These are phyloP conservation scores for Phymorhynchus buccinoides DNA, from an alignment of 1,140 invertebrate species.

Conservation along the genomic window DNA sequence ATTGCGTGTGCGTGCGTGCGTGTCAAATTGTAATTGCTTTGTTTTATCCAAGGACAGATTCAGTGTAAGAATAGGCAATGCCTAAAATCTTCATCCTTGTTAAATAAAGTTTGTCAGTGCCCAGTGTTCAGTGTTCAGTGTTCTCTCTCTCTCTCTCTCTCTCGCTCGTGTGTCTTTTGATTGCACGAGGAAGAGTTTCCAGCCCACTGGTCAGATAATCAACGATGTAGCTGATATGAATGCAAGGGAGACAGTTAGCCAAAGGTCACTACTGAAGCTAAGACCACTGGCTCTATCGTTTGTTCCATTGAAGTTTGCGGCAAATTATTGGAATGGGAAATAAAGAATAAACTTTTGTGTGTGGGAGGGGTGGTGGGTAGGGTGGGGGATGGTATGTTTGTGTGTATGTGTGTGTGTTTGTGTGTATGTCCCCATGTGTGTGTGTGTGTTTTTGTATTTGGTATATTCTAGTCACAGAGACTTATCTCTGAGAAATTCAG, in stretches of 20 bases:
- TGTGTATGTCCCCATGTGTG: too few relatives aligned
- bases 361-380: too few relatives aligned
- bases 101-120: too few relatives aligned
- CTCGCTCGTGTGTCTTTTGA: background rate
- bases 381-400: background rate
- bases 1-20: too few relatives aligned
- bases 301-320: background rate
- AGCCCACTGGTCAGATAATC: background rate
- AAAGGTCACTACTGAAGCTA: background rate
- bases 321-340: background rate
- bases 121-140: too few relatives aligned
- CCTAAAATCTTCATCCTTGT: too few relatives aligned
- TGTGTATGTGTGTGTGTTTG: background rate
- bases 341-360: background rate
- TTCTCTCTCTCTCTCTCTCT: background rate
- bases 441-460: background rate
- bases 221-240: background rate
- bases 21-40: too few relatives aligned
- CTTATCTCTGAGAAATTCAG: too few relatives aligned
- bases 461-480: too few relatives aligned
- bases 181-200: slow-evolving; percentile 9
- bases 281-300: background rate
- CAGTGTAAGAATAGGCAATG: too few relatives aligned
- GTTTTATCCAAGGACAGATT: too few relatives aligned
- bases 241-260: background rate